These are phyloP conservation scores for Embiotoca jacksoni DNA, from an alignment of 2,113 vertebrate species.

Conservation along the genomic window DNA sequence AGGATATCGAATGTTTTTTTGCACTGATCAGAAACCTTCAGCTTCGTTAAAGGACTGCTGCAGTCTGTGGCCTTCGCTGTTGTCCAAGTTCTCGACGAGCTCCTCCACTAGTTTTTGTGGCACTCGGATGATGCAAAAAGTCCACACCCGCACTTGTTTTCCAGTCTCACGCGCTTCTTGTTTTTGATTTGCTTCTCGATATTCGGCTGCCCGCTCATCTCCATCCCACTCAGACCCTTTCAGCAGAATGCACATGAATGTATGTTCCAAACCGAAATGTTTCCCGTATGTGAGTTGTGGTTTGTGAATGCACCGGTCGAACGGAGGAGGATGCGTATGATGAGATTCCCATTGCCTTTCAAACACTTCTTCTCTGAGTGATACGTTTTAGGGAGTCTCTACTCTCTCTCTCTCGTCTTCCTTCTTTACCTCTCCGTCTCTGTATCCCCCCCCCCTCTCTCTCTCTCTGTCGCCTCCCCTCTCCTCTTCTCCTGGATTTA, in stretches of 20 bases:
- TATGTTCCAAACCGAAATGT: constrained; percentile 39
- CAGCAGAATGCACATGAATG: constrained; percentile 29
- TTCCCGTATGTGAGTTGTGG: constrained; percentile 21
- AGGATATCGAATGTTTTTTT: constrained; percentile 7
- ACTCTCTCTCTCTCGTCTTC: background rate
- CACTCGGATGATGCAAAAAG: constrained; percentile 29
- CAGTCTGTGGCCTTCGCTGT: constrained; percentile 12
- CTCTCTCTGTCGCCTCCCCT: constrained; percentile 1
- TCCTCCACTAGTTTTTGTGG: constrained; percentile 23
- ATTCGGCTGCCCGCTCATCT: background rate
- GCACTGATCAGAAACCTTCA: constrained; percentile 12
- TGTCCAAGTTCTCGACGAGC: constrained; percentile 26
- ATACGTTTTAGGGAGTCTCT: constrained; percentile 29
- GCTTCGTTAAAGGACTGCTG: background rate
- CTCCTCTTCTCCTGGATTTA: constrained; percentile 69
- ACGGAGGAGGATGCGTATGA: constrained; percentile 53
- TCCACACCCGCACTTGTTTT: constrained; percentile 12
- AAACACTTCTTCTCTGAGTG: constrained; percentile 41
- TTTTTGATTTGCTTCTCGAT: constrained; percentile 9
- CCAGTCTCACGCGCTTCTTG: background rate
- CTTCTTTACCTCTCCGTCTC: background rate
- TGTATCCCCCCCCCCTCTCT: background rate
- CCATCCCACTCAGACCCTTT: constrained; percentile 1
- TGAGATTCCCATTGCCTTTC: constrained; percentile 42
- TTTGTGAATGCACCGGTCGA: constrained; percentile 45